Evolutionary conservation across 2,797 vertebrate species (phyloP).

Genomic region (Lutjanus argentimaculatus): DNA sequence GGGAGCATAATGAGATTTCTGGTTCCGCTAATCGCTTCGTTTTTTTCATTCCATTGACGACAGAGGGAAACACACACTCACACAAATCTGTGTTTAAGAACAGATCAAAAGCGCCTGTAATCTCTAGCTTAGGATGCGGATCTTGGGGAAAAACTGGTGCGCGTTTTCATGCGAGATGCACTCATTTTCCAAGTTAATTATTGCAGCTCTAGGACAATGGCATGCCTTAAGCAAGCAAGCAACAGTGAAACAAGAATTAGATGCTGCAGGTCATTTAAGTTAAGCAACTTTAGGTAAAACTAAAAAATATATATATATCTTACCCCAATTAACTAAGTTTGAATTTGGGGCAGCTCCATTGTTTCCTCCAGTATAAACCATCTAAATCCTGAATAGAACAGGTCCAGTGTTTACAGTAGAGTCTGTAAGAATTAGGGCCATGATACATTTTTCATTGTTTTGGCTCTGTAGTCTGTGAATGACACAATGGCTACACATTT

Average conservation of each 20-base stretch:
- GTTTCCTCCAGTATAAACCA: constrained; percentile 25
- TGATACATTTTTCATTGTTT: constrained; percentile 1
- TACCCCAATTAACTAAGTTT: constrained; percentile 47
- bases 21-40: constrained; percentile 67
- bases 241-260: constrained; percentile 26
- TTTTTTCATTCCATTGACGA: constrained; percentile 61
- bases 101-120: constrained; percentile 76
- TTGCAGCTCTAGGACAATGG: constrained; percentile 61
- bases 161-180: constrained; percentile 47
- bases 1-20: constrained; percentile 73
- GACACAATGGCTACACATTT: background rate
- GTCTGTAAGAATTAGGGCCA: background rate
- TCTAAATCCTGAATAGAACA: constrained; percentile 14
- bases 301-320: background rate
- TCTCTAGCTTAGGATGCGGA: constrained; percentile 69
- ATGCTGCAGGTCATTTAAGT: constrained; percentile 57
- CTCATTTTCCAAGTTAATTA: constrained; percentile 74
- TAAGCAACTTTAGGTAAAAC: constrained; percentile 45
- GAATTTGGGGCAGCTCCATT: constrained; percentile 44
- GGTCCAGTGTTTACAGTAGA: background rate
- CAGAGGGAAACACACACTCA: constrained; percentile 53
- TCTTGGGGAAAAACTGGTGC: constrained; percentile 48
- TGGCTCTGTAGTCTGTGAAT: background rate
- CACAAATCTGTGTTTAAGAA: constrained; percentile 75
- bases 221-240: constrained; percentile 49